These are phyloP conservation scores for Grammomys dolichurus DNA, from an alignment of 2,113 vertebrate genomes.

Conservation along the genomic window DNA sequence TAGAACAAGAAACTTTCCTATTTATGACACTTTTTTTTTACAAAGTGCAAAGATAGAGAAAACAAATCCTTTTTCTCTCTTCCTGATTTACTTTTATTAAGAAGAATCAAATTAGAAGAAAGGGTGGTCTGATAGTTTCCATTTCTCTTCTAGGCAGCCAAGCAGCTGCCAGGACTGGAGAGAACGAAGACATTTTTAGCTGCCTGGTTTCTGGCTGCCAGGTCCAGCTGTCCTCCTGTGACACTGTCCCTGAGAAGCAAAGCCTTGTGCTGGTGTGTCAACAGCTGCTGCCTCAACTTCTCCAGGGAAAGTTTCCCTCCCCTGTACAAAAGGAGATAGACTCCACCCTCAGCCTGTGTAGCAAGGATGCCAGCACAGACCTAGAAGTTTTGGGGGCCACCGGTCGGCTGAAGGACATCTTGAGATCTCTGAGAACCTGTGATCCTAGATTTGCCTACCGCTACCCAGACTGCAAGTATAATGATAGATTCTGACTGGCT, in stretches of 20 bases:
- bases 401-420: constrained; percentile 82
- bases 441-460: constrained; percentile 89
- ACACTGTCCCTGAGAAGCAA: constrained; percentile 85
- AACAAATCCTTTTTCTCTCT: constrained; percentile 20
- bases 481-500: constrained; percentile 76
- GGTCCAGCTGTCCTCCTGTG: constrained; percentile 83
- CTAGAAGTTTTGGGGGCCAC: constrained; percentile 60
- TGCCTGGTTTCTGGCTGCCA: constrained; percentile 88
- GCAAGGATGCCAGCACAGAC: background rate
- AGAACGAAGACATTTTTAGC: constrained; percentile 89
- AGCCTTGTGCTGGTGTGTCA: constrained; percentile 88
- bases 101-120: constrained; percentile 32
- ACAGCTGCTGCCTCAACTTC: constrained; percentile 87
- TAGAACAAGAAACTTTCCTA: background rate
- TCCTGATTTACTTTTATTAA: constrained; percentile 35
- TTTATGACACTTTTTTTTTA: constrained; percentile 37
- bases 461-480: constrained; percentile 93
- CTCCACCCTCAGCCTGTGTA: constrained; percentile 82
- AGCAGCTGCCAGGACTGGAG: constrained; percentile 51
- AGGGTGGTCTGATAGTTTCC: constrained; percentile 59
- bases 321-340: constrained; percentile 83
- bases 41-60: background rate
- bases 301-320: constrained; percentile 82
- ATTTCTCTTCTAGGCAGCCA: constrained; percentile 83
- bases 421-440: constrained; percentile 88